Evolutionary conservation across 2,797 vertebrate species (phyloP), one percentile per base, ranked within the genome.

Genomic region (Limosa lapponica): DNA sequence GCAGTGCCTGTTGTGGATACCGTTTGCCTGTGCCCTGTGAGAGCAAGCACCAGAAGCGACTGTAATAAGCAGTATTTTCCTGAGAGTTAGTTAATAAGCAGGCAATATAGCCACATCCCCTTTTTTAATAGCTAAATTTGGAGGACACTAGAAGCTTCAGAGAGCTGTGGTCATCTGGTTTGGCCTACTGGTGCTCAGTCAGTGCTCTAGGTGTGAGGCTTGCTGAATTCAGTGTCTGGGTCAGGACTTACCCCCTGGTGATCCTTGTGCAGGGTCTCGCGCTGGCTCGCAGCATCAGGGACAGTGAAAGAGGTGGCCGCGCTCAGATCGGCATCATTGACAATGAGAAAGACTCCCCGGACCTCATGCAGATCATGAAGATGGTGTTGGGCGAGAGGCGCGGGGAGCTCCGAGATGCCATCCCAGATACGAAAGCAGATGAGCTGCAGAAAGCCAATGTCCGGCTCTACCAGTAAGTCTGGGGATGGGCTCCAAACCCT

Each of bases 221-320:
- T 0, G 5, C n/a, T 67, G 79, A 23, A 3, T 61, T 41, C 11
- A 6, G 25, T 78, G 28, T 13, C 25, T 10, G 36, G 10, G 3
- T 43, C 52, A 51, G 36, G 30, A 66, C 18, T 94, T 19, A 95
- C 3, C 30, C 16, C 14, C 36, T 30, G 41, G 1, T 67, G 37
- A 5, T 72, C 52, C 12, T 23, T 14, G 19, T 32, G 46, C 79
- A 98, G 98, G 98, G 95, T 30, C 96, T 98, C 0, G 78, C 89
- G 0, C 91, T 99, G 97, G 99, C 99, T 78, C 98, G 99, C 96
- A 98, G 98, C 95, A 99, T 99, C 97, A 98, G 99, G 55, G 99
- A 99, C 96, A 96, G 98, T 2, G 99, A 99, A 96, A 94, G 99
- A 58, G 99, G 99, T 0, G 99, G 99, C 5, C 98, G 99, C 0